phyloP scores from a whole-genome alignment of 2,797 vertebrate species.

The Rhabdomys pumilio region DNA sequence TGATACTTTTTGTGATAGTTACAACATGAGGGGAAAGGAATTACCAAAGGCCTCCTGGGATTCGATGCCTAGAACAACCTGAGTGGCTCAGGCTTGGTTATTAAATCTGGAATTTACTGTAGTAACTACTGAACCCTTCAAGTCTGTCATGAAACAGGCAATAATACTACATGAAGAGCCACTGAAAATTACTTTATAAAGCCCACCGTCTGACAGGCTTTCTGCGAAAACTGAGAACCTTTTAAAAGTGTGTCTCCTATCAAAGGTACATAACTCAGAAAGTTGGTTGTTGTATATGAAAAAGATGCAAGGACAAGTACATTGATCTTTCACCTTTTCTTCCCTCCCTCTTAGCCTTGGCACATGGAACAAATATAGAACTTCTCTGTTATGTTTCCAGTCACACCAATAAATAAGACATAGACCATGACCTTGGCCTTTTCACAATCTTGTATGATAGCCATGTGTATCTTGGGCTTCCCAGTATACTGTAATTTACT shows the following conservation, averaged over 20 bases:
- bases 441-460: neutral
- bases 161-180: constrained; percentile 61
- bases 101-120: constrained; percentile 62
- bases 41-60: constrained; percentile 61
- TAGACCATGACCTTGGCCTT: neutral
- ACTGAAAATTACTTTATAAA: constrained; percentile 15
- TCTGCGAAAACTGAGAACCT: neutral
- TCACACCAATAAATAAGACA: neutral
- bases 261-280: constrained; percentile 31
- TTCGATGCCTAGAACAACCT: constrained; percentile 67
- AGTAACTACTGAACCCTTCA: constrained; percentile 49
- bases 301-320: neutral
- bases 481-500: neutral
- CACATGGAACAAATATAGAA: neutral
- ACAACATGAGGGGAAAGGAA: constrained; percentile 62
- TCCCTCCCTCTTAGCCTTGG: neutral
- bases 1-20: constrained; percentile 76
- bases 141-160: constrained; percentile 68
- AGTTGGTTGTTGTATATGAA: neutral
- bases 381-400: neutral
- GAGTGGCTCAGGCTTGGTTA: constrained; percentile 66
- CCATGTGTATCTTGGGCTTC: neutral
- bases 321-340: neutral
- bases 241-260: constrained; percentile 40
- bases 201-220: neutral